Percentiles rank a stretch among this genome's conserved stretches.
These are phyloP conservation scores for Dicaeum eximium DNA, from an alignment of 2,113 vertebrate species.

Conservation along the genomic window DNA sequence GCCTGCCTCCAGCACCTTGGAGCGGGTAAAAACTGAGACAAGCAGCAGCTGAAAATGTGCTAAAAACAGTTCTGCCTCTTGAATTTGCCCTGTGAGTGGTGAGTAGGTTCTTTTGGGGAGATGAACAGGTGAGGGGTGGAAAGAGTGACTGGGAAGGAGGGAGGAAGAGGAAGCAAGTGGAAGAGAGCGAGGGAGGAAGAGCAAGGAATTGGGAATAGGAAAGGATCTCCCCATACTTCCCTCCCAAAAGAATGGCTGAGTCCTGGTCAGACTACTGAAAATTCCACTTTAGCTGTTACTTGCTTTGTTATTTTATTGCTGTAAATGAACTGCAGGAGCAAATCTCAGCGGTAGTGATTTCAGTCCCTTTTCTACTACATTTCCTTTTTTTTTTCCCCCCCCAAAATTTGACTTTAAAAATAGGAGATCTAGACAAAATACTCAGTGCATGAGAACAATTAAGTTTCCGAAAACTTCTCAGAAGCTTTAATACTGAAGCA, in stretches of 20 bases:
- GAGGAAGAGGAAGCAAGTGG: neutral
- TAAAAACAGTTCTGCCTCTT: neutral
- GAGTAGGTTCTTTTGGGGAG: neutral
- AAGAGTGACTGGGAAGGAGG: neutral
- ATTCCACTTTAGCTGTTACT: neutral
- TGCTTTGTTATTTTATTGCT: neutral
- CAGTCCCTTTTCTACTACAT: neutral
- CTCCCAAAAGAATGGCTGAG: neutral
- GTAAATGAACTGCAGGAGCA: neutral
- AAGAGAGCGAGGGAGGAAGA: neutral
- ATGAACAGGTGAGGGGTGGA: neutral
- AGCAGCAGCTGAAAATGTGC: accelerated
- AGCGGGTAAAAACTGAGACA: neutral
- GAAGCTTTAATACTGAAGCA: neutral
- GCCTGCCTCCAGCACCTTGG: neutral
- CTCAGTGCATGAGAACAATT: neutral
- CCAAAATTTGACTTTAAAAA: neutral
- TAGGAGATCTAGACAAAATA: neutral
- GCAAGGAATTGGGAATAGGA: neutral
- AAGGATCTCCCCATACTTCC: neutral
- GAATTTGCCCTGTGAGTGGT: neutral
- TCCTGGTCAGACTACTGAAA: neutral
- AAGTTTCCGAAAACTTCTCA: neutral
- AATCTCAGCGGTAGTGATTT: neutral
- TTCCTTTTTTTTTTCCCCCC: neutral